Conservation (phyloP, 2,113 vertebrate genomes). For the Poeciliopsis retropinna region DNA sequence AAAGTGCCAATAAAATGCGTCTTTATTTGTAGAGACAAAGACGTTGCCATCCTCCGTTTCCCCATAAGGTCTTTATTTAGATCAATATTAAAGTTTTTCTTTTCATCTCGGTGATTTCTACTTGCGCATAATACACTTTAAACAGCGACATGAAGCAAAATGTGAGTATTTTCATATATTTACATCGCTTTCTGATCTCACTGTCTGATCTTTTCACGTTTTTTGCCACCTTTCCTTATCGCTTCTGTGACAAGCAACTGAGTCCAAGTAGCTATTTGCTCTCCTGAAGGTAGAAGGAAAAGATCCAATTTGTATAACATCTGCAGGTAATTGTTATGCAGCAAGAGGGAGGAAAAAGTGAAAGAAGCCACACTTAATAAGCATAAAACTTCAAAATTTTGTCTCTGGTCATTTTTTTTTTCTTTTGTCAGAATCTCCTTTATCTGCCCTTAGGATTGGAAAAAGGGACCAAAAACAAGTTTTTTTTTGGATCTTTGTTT, state of each 20-base stretch:
- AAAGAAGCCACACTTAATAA: too few species aligned
- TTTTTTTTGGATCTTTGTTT: too few species aligned
- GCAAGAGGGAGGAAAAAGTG: too few species aligned
- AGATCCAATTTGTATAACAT: too few species aligned
- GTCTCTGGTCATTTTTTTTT: too few species aligned
- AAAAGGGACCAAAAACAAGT: too few species aligned
- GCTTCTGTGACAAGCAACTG: not conserved
- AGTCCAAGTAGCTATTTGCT: too few species aligned
- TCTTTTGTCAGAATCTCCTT: too few species aligned
- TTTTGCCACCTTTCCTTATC: slow-evolving; percentile 23
- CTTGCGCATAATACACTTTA: slow-evolving; percentile 26
- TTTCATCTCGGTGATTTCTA: slow-evolving; percentile 25
- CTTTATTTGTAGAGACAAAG: slow-evolving; percentile 45
- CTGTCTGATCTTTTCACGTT: slow-evolving; percentile 38
- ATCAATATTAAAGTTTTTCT: slow-evolving; percentile 59
- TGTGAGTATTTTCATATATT: slow-evolving; percentile 1
- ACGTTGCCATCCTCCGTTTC: slow-evolving; percentile 62
- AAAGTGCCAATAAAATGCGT: slow-evolving; percentile 65
- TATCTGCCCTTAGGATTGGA: too few species aligned
- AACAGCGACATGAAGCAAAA: slow-evolving; percentile 23
- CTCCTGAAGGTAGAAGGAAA: too few species aligned
- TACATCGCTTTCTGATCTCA: slow-evolving; percentile 2
- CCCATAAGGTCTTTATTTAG: slow-evolving; percentile 47
- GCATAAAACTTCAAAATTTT: too few species aligned
- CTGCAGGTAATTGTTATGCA: too few species aligned